These are phyloP conservation scores for Trileptium ribeirensis DNA, from an alignment of 2,888 invertebrate genomes.

Conservation along the genomic window DNA sequence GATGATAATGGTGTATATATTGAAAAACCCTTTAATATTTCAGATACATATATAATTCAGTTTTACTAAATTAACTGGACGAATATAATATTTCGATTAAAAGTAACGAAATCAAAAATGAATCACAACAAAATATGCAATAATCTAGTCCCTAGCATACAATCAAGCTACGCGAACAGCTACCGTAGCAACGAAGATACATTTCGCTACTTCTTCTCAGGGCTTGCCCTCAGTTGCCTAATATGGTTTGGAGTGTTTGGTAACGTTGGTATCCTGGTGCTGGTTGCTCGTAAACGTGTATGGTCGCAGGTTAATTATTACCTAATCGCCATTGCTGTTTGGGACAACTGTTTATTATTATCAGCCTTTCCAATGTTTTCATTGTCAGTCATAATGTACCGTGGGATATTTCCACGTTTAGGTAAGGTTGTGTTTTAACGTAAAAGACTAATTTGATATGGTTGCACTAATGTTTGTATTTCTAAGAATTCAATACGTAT, in stretches of 20 bases:
- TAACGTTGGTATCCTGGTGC: not conserved
- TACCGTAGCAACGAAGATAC: not conserved
- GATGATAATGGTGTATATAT: too few relatives aligned
- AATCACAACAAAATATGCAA: not conserved
- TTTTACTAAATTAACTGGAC: too few relatives aligned
- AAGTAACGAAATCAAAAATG: too few relatives aligned
- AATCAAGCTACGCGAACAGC: not conserved
- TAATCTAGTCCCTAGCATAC: not conserved
- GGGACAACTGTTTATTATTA: slow-evolving; percentile 12
- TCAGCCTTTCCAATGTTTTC: not conserved
- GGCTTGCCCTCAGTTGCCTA: not conserved
- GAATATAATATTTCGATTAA: too few relatives aligned
- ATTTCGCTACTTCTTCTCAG: not conserved
- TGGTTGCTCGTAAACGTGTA: not conserved
- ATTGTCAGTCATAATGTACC: not conserved
- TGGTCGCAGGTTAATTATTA: slow-evolving; percentile 12
- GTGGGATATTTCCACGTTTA: not conserved
- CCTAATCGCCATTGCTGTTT: slow-evolving; percentile 3
- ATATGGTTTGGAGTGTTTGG: not conserved
- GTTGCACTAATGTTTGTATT: too few relatives aligned
- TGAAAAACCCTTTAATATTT: too few relatives aligned
- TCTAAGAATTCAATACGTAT: too few relatives aligned
- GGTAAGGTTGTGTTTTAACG: too few relatives aligned
- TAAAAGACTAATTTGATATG: too few relatives aligned
- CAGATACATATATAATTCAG: too few relatives aligned